Base-by-base conservation (phyloP, 2,797 vertebrate genomes). In the Hafferia zeledoni region DNA sequence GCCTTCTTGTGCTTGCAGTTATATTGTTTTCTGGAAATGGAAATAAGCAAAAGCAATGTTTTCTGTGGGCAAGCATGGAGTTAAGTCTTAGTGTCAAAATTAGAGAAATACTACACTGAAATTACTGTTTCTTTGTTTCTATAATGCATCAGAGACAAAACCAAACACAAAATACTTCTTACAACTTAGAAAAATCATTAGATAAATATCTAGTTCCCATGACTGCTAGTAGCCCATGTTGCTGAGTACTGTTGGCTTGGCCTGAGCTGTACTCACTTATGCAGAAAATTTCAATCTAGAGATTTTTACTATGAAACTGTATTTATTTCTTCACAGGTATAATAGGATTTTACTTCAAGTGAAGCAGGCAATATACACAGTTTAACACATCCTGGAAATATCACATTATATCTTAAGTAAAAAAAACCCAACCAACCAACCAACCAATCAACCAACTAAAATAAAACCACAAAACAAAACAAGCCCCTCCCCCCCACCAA, bases 121-220 rank as follows among this genome's bases (percentile, higher is more conserved):
- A 77, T 57, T 22, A 44, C 13, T 47, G 2, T 22, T 65, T 56
- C 5, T 3, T 0, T 31, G 10, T 14, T 23, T 68, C 35, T 78
- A 15, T 67, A 74, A 70, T 52, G 33, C 6, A n/a, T 24, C 17
- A 56, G 80, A 67, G 6, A 53, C 7, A 75, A 71, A 67, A 59
- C 1, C 5, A 53, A 56, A 41, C n/a, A 0, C 1, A 24, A 56
- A 72, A 7, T 2, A 43, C 5, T 76, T 60, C n/a, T 63, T 94
- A 44, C 1, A 64, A 43, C 19, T n/a, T 33, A 43, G 6, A 64
- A 53, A 70, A 82, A 63, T 2, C 24, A 18, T 56, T 67, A 37
- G 2, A 16, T 47, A 31, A 44, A 27, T 3, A 20, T n/a, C 17
- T 68, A 49, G 4, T 39, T 87, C 10, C 13, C 3, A 13, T 74